Evolutionary conservation across 2,888 invertebrate species (phyloP).

Genomic region (Cyclophora albipunctata): DNA sequence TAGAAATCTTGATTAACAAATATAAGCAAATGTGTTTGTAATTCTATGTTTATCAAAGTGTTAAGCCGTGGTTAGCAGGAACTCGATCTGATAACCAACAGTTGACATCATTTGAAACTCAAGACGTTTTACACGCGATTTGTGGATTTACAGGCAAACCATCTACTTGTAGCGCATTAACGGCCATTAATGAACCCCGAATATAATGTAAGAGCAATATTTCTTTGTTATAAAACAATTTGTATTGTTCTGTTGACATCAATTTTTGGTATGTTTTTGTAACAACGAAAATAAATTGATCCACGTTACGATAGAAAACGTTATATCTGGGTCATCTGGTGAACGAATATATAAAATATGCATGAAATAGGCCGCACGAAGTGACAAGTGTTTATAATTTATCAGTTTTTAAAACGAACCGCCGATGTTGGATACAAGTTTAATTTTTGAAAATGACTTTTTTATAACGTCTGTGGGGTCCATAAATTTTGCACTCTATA

Average conservation of each 20-base stretch:
- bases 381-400: too few relatives aligned
- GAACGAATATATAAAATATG: background rate
- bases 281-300: background rate
- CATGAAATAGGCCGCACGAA: background rate
- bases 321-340: background rate
- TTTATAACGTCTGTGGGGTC: too few relatives aligned
- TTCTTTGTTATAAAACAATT: background rate
- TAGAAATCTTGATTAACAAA: too few relatives aligned
- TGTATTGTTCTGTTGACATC: background rate
- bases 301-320: background rate
- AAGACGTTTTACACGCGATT: slow-evolving; percentile 22
- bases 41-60: slow-evolving; percentile 2
- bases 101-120: slow-evolving; percentile 22
- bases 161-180: slow-evolving; percentile 18
- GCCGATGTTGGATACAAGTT: too few relatives aligned
- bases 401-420: too few relatives aligned
- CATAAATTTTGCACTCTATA: too few relatives aligned
- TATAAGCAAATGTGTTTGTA: too few relatives aligned
- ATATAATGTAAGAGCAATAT: background rate
- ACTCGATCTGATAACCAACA: too few relatives aligned
- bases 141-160: slow-evolving; percentile 23
- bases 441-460: too few relatives aligned
- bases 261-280: background rate
- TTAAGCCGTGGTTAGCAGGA: slow-evolving; percentile 13
- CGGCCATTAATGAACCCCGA: slow-evolving; percentile 6